Evolutionary conservation across 2,888 invertebrate genomes (phyloP).

Genomic region (Macrosoma leucophasiata): DNA sequence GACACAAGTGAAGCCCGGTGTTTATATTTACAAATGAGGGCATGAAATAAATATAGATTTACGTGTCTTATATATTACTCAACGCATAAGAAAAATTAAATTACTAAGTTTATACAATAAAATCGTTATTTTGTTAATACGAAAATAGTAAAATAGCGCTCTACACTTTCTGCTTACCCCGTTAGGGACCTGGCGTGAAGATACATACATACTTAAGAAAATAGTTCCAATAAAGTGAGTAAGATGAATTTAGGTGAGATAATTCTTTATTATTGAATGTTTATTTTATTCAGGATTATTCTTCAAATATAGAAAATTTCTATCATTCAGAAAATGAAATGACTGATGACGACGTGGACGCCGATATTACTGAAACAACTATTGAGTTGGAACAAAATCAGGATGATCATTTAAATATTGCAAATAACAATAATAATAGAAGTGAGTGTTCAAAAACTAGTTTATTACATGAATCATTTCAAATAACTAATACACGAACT

Average conservation of each 20-base stretch:
- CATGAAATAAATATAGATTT: constrained; percentile 1
- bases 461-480: too few species aligned
- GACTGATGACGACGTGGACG: constrained; percentile 66
- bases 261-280: too few species aligned
- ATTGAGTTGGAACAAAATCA: constrained; percentile 29
- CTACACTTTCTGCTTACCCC: too few species aligned
- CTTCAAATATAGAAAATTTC: constrained; percentile 63
- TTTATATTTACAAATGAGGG: too few species aligned
- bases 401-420: constrained; percentile 32
- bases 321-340: constrained; percentile 73
- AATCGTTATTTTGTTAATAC: constrained; percentile 1
- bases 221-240: too few species aligned
- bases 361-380: constrained; percentile 51
- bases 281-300: constrained; percentile 54
- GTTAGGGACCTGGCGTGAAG: too few species aligned
- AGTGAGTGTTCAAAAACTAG: constrained; percentile 33
- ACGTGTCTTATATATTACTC: constrained; percentile 14
- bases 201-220: too few species aligned
- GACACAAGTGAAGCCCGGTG: constrained; percentile 40
- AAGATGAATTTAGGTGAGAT: too few species aligned
- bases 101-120: not conserved
- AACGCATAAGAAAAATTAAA: not conserved
- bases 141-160: too few species aligned
- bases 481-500: constrained; percentile 36
- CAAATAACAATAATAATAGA: constrained; percentile 29